Evolutionary conservation across 2,888 invertebrate species (phyloP), one percentile per base, ranked within the genome.

Genomic region (Lamproptera curius): DNA sequence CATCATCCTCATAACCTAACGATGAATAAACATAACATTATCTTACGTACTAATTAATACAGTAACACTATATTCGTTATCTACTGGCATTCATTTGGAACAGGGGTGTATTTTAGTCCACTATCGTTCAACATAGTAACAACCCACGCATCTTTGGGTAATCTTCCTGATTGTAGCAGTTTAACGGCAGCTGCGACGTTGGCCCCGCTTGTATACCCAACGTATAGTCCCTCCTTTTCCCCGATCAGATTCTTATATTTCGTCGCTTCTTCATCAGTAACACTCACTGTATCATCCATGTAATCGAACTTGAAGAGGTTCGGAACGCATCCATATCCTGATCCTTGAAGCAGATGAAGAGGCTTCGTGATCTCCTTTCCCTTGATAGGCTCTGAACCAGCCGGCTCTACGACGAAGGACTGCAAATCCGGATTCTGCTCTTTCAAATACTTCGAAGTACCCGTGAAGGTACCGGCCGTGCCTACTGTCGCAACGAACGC

Each of bases 191-290:
- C 87, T 3, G 85, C 85, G 5, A 85, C 76, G 47, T 86, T 86
- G 1, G 85, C 86, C 0, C 76, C 87, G 44, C 85, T 85, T 3
- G 87, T 86, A 56, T 83, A 87, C 3, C 86, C 86, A 23, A 85
- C 81, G 53, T 73, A 87, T 49, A 87, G 49, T 11, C 86, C 86
- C 54, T 87, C 86, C 55, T 80, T 81, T 50, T 71, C 64, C 8
- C 86, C 86, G 8, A 87, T 63, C 42, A 78, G 60, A 10, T 73
- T 59, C 66, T 70, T 77, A 52, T 81, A 87, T 26, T 71, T 58
- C 16, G 72, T 58, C 1, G 76, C 63, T 50, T 87, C 87, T 42
- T 84, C 84, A 43, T 87, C 87, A 17, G 75, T 72, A 16, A 86
- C 76, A 37, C 70, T 65, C 8, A 87, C 26, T 1, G 85, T 80